phyloP scores from a whole-genome alignment of 2,113 vertebrate species.

The Chaetops frenatus region DNA sequence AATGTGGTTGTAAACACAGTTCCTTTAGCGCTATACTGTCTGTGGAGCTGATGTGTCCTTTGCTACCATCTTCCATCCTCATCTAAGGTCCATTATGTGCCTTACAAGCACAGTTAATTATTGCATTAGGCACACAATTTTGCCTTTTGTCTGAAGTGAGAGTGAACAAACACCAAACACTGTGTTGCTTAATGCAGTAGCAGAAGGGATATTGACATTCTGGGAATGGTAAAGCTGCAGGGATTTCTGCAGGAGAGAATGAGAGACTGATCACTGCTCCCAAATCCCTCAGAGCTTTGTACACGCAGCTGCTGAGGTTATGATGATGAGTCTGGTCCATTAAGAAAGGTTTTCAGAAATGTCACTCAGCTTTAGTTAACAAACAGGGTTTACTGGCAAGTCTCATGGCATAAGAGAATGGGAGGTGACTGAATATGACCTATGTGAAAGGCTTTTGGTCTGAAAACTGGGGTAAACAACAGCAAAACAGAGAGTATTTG shows the following conservation, averaged over 20 bases:
- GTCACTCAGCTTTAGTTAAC: slow-evolving; percentile 18
- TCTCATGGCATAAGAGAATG: background rate
- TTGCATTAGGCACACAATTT: background rate
- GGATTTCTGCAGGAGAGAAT: slow-evolving; percentile 7
- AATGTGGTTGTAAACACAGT: background rate
- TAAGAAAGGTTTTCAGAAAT: slow-evolving; percentile 33
- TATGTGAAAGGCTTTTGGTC: background rate
- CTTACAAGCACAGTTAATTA: background rate
- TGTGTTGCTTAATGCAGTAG: background rate
- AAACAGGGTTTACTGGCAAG: background rate
- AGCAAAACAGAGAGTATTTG: background rate
- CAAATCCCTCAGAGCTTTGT: background rate
- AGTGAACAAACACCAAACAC: background rate
- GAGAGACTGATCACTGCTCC: background rate
- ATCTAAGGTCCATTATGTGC: background rate
- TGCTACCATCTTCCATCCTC: background rate
- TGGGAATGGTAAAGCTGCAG: background rate
- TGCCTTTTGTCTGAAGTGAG: background rate
- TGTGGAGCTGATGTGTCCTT: background rate
- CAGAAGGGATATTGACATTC: background rate
- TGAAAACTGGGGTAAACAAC: background rate
- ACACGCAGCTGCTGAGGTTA: background rate
- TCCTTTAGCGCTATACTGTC: background rate
- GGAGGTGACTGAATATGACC: background rate
- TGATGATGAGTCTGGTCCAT: background rate